Conservation (phyloP, 2,797 vertebrate species). For the Xerus rutilus region DNA sequence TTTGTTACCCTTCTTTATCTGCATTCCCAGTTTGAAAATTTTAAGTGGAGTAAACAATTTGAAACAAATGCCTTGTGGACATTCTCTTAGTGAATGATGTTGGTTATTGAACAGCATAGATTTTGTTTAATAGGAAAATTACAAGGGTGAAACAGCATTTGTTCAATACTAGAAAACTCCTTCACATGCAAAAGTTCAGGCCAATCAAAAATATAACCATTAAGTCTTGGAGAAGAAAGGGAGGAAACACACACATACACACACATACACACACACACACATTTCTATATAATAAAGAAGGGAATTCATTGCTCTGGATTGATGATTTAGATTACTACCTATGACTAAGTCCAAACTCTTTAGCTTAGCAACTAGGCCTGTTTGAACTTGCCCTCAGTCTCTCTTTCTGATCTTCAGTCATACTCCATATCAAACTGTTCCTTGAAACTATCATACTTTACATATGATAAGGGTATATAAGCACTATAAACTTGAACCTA, state of each 20-base stretch:
- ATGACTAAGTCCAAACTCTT: not conserved
- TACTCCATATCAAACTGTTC: not conserved
- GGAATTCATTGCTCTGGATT: not conserved
- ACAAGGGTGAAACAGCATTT: not conserved
- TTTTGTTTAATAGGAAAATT: not conserved
- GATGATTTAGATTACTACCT: not conserved
- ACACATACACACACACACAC: not conserved
- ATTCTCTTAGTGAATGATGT: slow-evolving; percentile 15
- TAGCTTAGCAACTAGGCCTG: not conserved
- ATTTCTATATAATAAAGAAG: not conserved
- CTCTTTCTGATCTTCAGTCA: not conserved
- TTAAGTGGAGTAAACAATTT: slow-evolving; percentile 1
- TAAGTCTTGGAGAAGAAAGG: not conserved
- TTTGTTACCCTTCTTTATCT: slow-evolving; percentile 33
- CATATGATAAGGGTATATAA: too few species aligned
- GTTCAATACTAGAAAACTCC: slow-evolving; percentile 13
- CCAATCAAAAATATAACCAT: slow-evolving; percentile 14
- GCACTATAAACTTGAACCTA: not conserved
- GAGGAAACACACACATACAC: not conserved
- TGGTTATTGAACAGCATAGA: not conserved
- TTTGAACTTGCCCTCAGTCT: not conserved
- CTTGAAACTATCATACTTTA: not conserved
- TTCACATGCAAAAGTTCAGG: not conserved
- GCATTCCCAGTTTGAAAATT: slow-evolving; percentile 38
- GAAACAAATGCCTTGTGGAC: slow-evolving; percentile 10